These are phyloP conservation scores for Euplagia quadripunctaria DNA, from an alignment of 2,888 invertebrate species.

Conservation along the genomic window DNA sequence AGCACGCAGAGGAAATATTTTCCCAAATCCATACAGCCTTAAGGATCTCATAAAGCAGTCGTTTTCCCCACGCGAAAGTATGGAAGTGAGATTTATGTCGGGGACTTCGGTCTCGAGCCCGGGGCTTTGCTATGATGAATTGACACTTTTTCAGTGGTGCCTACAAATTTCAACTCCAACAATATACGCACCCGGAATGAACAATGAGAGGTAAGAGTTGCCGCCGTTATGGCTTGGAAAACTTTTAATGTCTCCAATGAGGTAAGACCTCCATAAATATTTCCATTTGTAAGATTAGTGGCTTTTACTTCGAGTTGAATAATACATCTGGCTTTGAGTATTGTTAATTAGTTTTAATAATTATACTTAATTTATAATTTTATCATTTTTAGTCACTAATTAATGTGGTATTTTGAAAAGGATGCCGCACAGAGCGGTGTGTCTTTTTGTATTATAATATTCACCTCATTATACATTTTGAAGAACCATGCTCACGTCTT, in stretches of 20 bases:
- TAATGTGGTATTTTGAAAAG: conserved; percentile 34
- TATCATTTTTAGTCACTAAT: conserved; percentile 40
- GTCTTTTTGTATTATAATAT: conserved; percentile 66
- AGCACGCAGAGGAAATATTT: conserved; percentile 87
- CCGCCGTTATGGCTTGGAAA: conserved; percentile 79
- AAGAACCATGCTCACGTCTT: conserved; percentile 67
- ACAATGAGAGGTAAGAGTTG: conserved; percentile 81
- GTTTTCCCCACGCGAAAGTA: conserved; percentile 86
- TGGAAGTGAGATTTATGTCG: conserved; percentile 87
- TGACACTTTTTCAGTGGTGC: conserved; percentile 85
- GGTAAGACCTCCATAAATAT: conserved; percentile 80
- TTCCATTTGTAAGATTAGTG: conserved; percentile 79
- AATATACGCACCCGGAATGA: conserved; percentile 85
- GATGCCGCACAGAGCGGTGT: conserved; percentile 35
- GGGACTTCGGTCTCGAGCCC: conserved; percentile 84
- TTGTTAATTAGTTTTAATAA: conserved; percentile 65
- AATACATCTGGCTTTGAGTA: conserved; percentile 57
- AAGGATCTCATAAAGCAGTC: conserved; percentile 88
- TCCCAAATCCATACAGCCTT: conserved; percentile 88
- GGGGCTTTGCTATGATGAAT: conserved; percentile 87
- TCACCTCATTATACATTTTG: conserved; percentile 64
- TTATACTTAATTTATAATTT: conserved; percentile 30
- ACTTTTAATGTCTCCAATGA: conserved; percentile 86
- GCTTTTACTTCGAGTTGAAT: conserved; percentile 74
- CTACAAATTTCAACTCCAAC: conserved; percentile 85